Evolutionary conservation across 2,113 vertebrate species (phyloP).

Genomic region (Piaya cayana): DNA sequence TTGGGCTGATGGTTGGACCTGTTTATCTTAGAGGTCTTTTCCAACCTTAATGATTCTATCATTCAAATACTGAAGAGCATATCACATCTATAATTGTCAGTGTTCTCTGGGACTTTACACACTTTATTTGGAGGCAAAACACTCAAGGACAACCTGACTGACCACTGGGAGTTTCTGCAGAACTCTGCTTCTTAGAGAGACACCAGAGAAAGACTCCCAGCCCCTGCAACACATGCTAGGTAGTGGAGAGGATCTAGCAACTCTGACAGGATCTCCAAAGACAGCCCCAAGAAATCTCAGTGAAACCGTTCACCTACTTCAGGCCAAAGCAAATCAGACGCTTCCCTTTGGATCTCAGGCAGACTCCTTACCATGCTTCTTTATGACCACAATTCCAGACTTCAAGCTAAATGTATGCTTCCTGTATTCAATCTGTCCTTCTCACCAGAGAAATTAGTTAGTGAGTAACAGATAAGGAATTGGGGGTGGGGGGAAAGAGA

Average conservation of each 20-base stretch:
- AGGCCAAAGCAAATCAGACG: background rate
- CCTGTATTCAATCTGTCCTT: background rate
- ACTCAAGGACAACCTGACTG: background rate
- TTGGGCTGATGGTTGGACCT: too few relatives aligned
- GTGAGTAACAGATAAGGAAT: background rate
- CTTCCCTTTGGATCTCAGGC: background rate
- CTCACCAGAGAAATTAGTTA: background rate
- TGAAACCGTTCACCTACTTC: background rate
- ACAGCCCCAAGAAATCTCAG: background rate
- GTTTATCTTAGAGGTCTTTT: too few relatives aligned
- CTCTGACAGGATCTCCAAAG: background rate
- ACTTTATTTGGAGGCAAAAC: background rate
- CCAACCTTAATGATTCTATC: too few relatives aligned
- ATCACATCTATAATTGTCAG: background rate
- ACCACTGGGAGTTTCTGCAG: background rate
- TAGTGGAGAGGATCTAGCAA: background rate
- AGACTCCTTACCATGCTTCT: background rate
- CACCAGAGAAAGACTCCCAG: background rate
- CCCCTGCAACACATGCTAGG: background rate
- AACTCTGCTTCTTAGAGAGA: background rate
- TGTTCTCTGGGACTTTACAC: background rate
- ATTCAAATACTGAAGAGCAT: background rate
- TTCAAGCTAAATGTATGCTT: background rate
- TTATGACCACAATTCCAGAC: background rate
- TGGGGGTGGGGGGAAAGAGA: fast-evolving